Conservation (phyloP, 1,140 invertebrate genomes). For the Trachymyrmex cornetzi region DNA sequence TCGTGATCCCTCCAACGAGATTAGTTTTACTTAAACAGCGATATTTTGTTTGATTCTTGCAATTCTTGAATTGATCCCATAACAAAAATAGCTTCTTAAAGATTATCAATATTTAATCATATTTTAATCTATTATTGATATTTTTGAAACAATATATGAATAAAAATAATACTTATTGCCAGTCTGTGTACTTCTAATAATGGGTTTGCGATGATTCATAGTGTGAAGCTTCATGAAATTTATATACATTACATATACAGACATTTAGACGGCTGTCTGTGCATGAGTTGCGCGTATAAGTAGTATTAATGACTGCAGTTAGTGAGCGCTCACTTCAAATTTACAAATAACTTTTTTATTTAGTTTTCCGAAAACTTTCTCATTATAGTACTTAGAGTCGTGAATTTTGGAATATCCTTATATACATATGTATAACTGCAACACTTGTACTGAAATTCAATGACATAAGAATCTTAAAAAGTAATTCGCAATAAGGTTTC, state of each 20-base stretch:
- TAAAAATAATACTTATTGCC: not conserved
- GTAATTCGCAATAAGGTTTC: not conserved
- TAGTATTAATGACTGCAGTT: no score
- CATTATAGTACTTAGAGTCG: no score
- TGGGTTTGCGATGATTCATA: not conserved
- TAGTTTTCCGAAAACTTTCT: no score
- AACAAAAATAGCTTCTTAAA: conserved; percentile 40
- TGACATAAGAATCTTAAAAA: not conserved
- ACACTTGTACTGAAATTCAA: not conserved
- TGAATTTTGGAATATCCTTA: no score
- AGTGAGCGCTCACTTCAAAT: no score
- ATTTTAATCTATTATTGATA: not conserved
- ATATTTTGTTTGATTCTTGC: conserved; percentile 24
- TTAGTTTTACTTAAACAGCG: conserved; percentile 75
- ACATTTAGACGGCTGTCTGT: no score
- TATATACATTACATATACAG: not conserved
- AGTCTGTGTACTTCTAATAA: not conserved
- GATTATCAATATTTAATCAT: not conserved
- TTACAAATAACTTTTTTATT: no score
- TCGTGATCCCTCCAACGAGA: conserved; percentile 62
- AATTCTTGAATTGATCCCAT: conserved; percentile 43
- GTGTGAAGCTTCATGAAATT: not conserved
- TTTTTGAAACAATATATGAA: not conserved
- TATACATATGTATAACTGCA: not conserved
- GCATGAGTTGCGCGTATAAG: no score